Conservation (phyloP, 2,797 vertebrate genomes). For the Urocyon cinereoargenteus region DNA sequence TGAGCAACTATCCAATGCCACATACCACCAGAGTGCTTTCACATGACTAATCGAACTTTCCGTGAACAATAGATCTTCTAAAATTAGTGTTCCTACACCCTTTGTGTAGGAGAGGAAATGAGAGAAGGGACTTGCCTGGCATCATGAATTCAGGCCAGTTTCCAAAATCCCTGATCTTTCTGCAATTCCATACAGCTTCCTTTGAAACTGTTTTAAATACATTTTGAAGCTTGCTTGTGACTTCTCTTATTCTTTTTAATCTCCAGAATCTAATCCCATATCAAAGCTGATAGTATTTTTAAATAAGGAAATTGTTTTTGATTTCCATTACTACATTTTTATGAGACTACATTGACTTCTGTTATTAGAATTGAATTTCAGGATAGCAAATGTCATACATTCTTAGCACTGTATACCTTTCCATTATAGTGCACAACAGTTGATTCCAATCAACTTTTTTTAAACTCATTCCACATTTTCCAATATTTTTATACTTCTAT, state of each 20-base stretch:
- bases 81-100: background rate
- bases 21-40: background rate
- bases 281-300: slow-evolving; percentile 80
- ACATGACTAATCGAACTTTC: background rate
- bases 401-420: slow-evolving; percentile 81
- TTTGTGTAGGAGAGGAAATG: background rate
- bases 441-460: slow-evolving; percentile 89
- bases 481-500: slow-evolving; percentile 87
- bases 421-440: slow-evolving; percentile 87
- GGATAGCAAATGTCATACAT: slow-evolving; percentile 72
- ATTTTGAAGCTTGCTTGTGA: slow-evolving; percentile 31
- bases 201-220: slow-evolving; percentile 64
- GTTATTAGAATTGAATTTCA: slow-evolving; percentile 84
- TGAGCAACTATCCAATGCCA: background rate
- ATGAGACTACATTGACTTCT: slow-evolving; percentile 83
- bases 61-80: background rate
- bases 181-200: background rate
- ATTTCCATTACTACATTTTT: slow-evolving; percentile 86
- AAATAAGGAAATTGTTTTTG: slow-evolving; percentile 87
- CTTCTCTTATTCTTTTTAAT: slow-evolving; percentile 53
- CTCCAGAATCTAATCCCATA: slow-evolving; percentile 62
- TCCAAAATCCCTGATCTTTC: background rate
- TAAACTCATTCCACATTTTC: slow-evolving; percentile 86
- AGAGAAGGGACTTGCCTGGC: background rate
- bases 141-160: background rate